Evolutionary conservation across 2,888 invertebrate species (phyloP), one percentile per base, ranked within the genome.

Genomic region (Diplolepis rosae): DNA sequence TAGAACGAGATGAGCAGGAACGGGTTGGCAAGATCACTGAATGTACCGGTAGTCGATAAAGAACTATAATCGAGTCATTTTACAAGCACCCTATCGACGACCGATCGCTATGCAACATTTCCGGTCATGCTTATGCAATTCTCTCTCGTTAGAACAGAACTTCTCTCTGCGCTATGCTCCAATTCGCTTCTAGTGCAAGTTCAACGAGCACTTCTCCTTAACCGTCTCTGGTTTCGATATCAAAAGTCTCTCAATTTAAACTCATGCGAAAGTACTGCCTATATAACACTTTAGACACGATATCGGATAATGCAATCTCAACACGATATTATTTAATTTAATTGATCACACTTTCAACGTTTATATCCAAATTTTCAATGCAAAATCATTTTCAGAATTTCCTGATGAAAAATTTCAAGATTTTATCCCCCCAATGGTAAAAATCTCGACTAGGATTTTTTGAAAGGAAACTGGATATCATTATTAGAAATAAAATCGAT

Each of bases 21-120:
- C 72, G 75, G 71, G 74, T 72, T 68, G 75, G 75, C 74, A 72
- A 77, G 74, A 77, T 73, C 74, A 71, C 61, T 69, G 73, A 77
- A 79, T 79, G 80, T 80, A 79, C 77, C 80, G 80, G 79, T 79
- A 80, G 79, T 77, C 77, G 74, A 73, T 75, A 72, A 73, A 73
- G 70, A 71, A 77, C 73, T 75, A 78, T 79, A 79, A 81, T 81
- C 79, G 77, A 75, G 72, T 71, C 68, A 65, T 71, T 73, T 72
- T 74, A 72, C 75, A 71, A 71, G 73, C 65, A 56, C 32, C 56
- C 56, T 56, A 77, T 73, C 74, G 72, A 76, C 73, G 75, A 74
- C 73, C 70, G 77, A 73, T 74, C 75, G 73, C 45, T 68, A 65
- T 65, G 28, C 27, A 77, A 75, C 77, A 73, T 77, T 77, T 77